Conservation (phyloP, 2,113 vertebrate species). For the Periophthalmus modestus region DNA sequence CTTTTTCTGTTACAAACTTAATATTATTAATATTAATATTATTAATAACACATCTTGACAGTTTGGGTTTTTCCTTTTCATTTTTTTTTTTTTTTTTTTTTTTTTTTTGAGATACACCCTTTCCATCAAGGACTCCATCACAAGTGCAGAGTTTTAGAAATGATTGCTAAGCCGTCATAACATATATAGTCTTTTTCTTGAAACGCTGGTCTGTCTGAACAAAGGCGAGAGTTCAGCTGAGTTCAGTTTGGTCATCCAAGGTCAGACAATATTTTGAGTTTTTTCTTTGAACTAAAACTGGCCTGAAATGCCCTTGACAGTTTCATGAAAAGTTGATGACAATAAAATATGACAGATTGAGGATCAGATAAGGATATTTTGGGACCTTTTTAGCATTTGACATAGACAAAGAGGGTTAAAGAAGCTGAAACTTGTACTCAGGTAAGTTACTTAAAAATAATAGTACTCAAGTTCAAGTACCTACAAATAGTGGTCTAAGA, state of each 20-base stretch:
- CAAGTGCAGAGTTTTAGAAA: background rate
- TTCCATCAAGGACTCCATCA: background rate
- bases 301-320: too few species aligned
- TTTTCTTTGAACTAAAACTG: background rate
- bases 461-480: too few species aligned
- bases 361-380: too few species aligned
- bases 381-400: too few species aligned
- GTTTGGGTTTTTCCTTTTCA: background rate
- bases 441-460: too few species aligned
- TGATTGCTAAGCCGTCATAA: slow-evolving; percentile 1
- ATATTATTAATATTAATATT: too few species aligned
- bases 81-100: background rate
- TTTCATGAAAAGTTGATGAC: background rate
- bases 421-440: too few species aligned
- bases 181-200: background rate
- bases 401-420: too few species aligned
- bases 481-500: too few species aligned
- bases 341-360: background rate
- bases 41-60: slow-evolving; percentile 19
- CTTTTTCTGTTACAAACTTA: too few species aligned
- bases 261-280: background rate
- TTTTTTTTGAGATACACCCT: background rate
- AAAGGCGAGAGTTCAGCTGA: background rate
- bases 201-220: background rate
- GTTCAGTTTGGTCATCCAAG: background rate